Percentiles rank a stretch among this genome's conserved stretches.
These are phyloP conservation scores for Hylomyscus alleni DNA, from an alignment of 2,797 vertebrate species.

Conservation along the genomic window DNA sequence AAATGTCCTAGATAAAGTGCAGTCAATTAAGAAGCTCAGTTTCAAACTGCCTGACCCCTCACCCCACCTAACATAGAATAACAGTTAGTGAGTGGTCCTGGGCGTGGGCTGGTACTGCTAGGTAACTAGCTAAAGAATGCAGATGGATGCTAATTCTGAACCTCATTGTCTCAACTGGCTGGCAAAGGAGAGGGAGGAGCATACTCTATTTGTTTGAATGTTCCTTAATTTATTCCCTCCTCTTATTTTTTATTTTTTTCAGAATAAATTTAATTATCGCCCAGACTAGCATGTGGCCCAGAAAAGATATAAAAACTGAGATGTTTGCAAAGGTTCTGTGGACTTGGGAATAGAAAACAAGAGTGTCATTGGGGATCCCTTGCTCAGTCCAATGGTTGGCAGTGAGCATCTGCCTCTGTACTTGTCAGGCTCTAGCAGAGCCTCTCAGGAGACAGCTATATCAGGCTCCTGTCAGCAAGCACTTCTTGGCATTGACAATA, in stretches of 20 bases:
- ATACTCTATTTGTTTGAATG: background rate
- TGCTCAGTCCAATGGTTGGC: too few species aligned
- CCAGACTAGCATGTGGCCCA: background rate
- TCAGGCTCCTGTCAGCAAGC: too few species aligned
- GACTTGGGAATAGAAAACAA: constrained; percentile 32
- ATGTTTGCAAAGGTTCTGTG: background rate
- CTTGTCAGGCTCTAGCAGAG: too few species aligned
- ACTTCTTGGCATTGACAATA: too few species aligned
- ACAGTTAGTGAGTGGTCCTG: background rate
- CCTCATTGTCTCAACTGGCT: background rate
- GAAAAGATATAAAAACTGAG: background rate
- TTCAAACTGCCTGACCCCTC: background rate
- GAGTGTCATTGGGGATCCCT: too few species aligned
- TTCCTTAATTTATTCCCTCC: background rate
- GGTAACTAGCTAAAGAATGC: background rate
- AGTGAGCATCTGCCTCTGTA: too few species aligned
- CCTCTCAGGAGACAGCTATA: too few species aligned
- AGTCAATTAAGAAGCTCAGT: background rate
- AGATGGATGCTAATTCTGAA: background rate
- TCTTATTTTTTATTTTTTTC: constrained; percentile 34
- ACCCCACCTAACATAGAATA: background rate
- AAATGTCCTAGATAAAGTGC: constrained; percentile 44
- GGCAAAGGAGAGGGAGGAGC: background rate
- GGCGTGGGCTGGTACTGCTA: background rate
- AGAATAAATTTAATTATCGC: constrained; percentile 33